Conservation (phyloP, 1,140 invertebrate species). For the Choristoneura fumiferana region DNA sequence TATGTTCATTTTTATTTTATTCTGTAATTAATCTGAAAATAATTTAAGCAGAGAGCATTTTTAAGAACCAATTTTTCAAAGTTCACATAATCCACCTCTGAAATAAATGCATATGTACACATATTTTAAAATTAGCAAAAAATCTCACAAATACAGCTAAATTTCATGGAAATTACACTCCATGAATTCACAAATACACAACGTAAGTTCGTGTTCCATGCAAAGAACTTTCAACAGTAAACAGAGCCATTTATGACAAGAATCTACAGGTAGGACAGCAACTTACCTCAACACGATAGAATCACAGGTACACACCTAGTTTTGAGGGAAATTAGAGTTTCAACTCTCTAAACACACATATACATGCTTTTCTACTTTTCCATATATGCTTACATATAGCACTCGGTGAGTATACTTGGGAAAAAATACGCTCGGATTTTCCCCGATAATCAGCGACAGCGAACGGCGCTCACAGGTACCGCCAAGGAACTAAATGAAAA, state of each 20-base stretch:
- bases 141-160: not conserved
- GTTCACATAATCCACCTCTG: too few species aligned
- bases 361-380: slow-evolving; percentile 60
- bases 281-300: slow-evolving; percentile 53
- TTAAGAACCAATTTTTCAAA: too few species aligned
- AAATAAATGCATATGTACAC: too few species aligned
- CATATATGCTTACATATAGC: slow-evolving; percentile 65
- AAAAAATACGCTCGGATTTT: slow-evolving; percentile 40
- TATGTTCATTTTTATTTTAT: too few species aligned
- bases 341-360: slow-evolving; percentile 59
- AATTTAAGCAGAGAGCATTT: too few species aligned
- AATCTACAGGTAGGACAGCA: slow-evolving; percentile 30
- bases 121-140: not conserved
- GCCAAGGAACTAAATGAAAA: slow-evolving; percentile 41
- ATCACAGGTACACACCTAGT: slow-evolving; percentile 56
- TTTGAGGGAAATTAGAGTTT: slow-evolving; percentile 39
- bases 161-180: not conserved
- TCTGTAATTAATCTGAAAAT: too few species aligned
- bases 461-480: slow-evolving; percentile 38
- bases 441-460: slow-evolving; percentile 30
- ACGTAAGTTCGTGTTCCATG: slow-evolving; percentile 10
- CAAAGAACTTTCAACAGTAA: slow-evolving; percentile 12
- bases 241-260: slow-evolving; percentile 10
- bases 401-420: slow-evolving; percentile 46
- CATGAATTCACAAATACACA: not conserved